phyloP scores from a whole-genome alignment of 2,113 vertebrate species.

The Globicephala melas region DNA sequence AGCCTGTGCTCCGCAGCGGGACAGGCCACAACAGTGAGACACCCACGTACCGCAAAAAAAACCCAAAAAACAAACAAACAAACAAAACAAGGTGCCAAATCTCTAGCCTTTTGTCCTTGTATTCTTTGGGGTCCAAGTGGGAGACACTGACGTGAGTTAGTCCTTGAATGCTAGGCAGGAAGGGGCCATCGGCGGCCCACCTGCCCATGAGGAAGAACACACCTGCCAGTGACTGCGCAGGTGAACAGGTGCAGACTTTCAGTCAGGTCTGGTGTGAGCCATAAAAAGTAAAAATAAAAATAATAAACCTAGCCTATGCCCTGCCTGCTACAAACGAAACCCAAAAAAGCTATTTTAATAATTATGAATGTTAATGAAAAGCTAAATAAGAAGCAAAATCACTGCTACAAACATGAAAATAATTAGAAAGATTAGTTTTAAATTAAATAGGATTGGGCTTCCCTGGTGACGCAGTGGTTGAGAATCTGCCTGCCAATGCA shows the following conservation, averaged over 20 bases:
- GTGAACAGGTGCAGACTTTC: neutral
- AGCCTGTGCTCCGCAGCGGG: too few species aligned
- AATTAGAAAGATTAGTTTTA: neutral
- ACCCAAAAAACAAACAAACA: too few species aligned
- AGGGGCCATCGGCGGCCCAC: neutral
- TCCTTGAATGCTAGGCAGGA: too few species aligned
- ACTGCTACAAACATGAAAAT: neutral
- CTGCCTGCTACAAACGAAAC: neutral
- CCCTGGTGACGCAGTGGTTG: too few species aligned
- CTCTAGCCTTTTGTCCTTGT: neutral
- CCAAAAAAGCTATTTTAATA: neutral
- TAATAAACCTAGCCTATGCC: neutral
- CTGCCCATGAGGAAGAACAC: neutral
- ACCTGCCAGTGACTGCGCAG: neutral
- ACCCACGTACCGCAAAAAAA: too few species aligned
- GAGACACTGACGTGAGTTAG: rapidly evolving
- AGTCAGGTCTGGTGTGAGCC: neutral
- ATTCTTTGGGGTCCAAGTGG: neutral
- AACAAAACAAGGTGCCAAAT: neutral
- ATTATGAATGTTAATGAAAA: neutral
- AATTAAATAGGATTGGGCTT: neutral
- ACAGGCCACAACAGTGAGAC: too few species aligned
- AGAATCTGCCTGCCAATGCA: too few species aligned
- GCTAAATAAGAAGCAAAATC: neutral
- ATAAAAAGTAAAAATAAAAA: neutral